A percentile compares a stretch with the other conserved stretches of the same genome.
phyloP scores from a whole-genome alignment of 2,888 invertebrate genomes.

The Operophtera brumata region DNA sequence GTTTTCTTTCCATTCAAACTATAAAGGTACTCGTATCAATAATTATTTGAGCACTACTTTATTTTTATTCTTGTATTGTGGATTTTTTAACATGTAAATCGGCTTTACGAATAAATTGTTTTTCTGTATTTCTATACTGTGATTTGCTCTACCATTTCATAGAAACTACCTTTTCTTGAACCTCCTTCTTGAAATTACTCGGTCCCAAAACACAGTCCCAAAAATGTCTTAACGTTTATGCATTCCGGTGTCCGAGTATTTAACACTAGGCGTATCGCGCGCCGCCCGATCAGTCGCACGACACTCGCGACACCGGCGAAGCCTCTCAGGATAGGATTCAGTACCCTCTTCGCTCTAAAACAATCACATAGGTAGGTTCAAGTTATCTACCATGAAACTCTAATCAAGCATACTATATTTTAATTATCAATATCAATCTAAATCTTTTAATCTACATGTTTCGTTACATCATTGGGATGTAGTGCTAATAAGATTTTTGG shows the following conservation, averaged over 20 bases:
- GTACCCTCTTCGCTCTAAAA: conserved; percentile 29
- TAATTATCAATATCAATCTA: neutral
- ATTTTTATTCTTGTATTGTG: no score
- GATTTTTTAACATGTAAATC: no score
- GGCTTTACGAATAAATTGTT: no score
- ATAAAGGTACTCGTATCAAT: no score
- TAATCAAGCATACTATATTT: no score
- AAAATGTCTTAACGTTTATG: conserved; percentile 50
- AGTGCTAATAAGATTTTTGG: conserved; percentile 16
- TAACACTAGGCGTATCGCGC: conserved; percentile 68
- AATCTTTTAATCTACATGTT: neutral
- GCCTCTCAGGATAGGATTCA: conserved; percentile 40
- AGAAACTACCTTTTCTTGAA: no score
- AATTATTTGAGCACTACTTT: no score
- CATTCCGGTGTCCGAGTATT: conserved; percentile 68
- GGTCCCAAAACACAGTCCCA: conserved; percentile 31
- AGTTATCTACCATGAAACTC: neutral
- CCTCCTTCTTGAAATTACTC: no score
- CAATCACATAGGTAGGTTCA: conserved; percentile 35
- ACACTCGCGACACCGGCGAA: conserved; percentile 60
- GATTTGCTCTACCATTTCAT: no score
- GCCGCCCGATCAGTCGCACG: conserved; percentile 68
- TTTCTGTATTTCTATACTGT: no score
- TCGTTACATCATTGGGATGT: neutral
- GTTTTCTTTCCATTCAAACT: no score